Evolutionary conservation across 2,888 invertebrate genomes (phyloP), one percentile per base, ranked within the genome.

Genomic region (Sepioteuthis lessoniana): DNA sequence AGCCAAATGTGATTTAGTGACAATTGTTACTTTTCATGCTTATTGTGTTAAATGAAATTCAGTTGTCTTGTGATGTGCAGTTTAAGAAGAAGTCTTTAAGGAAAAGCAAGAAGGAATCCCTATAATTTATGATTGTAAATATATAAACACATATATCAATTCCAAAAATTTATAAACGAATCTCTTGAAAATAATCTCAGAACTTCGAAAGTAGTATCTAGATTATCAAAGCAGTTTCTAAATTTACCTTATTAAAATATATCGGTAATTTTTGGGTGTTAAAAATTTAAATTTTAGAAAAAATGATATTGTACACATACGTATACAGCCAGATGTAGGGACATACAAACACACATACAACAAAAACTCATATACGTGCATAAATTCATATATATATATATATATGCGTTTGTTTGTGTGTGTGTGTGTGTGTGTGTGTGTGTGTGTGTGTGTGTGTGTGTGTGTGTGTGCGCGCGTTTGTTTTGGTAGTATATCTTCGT

Each of bases 41-140:
- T 76, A 76, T 76, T 76, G 10, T 76, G 76, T 76, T 76, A n/a
- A n/a, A 76, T 76, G 76, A n/a, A 76, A 76, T 76, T n/a, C 76
- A 76, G 76, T 76, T 76, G n/a, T 76, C 76, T 10, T 76, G 76
- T 35, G 35, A 76, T 76, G 76, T 76, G n/a, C n/a, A 76, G 3
- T 13, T 35, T n/a, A n/a, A 76, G 76, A 60, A 60, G 60, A 35
- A n/a, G 76, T 76, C 76, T 76, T 76, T n/a, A n/a, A 76, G n/a
- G n/a, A 76, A 13, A 76, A 76, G n/a, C 76, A 76, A n/a, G n/a
- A n/a, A 13, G 76, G 76, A 16, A 16, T n/a, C n/a, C n/a, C 16
- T 13, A 16, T 35, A 76, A 76, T 76, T 76, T 76, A n/a, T 42
- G 2, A 13, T 76, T 3, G n/a, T n/a, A 76, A 76, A 76, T 10